Evolutionary conservation across 2,888 invertebrate species (phyloP).

Genomic region (Drepana falcataria): DNA sequence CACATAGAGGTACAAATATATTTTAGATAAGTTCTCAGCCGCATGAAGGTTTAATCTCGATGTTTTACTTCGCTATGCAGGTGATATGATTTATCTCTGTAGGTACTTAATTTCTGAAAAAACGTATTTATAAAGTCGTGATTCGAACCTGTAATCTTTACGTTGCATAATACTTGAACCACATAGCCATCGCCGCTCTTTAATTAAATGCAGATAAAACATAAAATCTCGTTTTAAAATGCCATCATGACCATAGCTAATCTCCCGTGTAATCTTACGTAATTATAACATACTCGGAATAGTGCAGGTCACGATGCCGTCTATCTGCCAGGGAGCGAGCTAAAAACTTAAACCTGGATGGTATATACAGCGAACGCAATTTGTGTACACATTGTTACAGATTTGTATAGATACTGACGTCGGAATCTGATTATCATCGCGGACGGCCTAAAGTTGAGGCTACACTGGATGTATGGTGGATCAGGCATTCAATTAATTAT

Average conservation of each 20-base stretch:
- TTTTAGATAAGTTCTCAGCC: too few species aligned
- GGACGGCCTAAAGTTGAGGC: conserved; percentile 34
- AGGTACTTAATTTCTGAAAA: too few species aligned
- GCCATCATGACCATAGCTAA: conserved; percentile 58
- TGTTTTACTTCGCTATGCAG: too few species aligned
- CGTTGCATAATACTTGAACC: neutral
- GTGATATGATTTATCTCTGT: too few species aligned
- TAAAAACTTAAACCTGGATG: conserved; percentile 42
- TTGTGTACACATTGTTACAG: conserved; percentile 18
- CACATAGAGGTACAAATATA: too few species aligned
- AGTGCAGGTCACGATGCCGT: conserved; percentile 71
- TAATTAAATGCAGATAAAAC: neutral
- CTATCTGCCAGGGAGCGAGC: conserved; percentile 55
- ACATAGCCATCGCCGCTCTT: neutral
- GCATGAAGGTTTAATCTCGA: too few species aligned
- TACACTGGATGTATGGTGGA: conserved; percentile 34
- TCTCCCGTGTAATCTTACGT: conserved; percentile 62
- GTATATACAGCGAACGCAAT: conserved; percentile 24
- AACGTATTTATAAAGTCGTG: too few species aligned
- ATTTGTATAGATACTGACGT: conserved; percentile 41
- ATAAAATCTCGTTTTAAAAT: conserved; percentile 15
- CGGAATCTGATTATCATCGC: conserved; percentile 68
- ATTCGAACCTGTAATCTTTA: too few species aligned
- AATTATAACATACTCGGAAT: conserved; percentile 69
- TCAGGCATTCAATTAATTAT: too few species aligned